Base-by-base conservation (phyloP, 2,888 invertebrate genomes). In the Cantharis flavilabris region DNA sequence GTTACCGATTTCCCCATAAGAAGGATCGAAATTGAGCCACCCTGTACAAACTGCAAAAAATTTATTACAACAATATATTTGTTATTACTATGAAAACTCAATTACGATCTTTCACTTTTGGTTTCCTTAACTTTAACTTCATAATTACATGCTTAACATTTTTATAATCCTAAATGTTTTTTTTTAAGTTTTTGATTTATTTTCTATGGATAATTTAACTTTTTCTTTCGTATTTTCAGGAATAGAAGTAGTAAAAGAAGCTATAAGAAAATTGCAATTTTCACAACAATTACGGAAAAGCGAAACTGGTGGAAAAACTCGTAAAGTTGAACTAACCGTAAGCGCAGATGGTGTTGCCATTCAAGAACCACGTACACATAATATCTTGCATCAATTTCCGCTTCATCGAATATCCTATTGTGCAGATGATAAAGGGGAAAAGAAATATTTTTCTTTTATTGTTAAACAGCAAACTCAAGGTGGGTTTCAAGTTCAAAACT, bases 401-500 rank as follows among this genome's bases (percentile, higher is more conserved):
- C 90, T 99, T 69, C 98, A 98, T 88, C 93, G 98, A 89, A 99
- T 99, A 89, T 98, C 98, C 0, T 99, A 99, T 90, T 99, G 98
- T 90, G 98, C 99, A 1, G 99, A 99, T 87, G 99, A 99, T 89
- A 99, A 99, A 88, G 97, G 97, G 72, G 98, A 98, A 83, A 98
- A 98, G 88, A 96, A 97, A 84, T 98, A 98, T 90, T 98, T 99
- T 89, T 97, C 97, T 9, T 98, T 97, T 88, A 97, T 98, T 81
- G 97, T 97, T 62, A 97, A 97, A 88, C 94, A 94, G 84, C 86
- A 87, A 30, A 86, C 85, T 81, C 87, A 88, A 85, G 87, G 88
- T 88, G 81, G 83, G 14, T 14, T 70, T 62, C 4, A 16, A 64
- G 62, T 65, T n/a, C 16, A 11, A 62, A 9, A 30, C 14, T 16